These are phyloP conservation scores for Operophtera brumata DNA, from an alignment of 2,888 invertebrate species.

Conservation along the genomic window DNA sequence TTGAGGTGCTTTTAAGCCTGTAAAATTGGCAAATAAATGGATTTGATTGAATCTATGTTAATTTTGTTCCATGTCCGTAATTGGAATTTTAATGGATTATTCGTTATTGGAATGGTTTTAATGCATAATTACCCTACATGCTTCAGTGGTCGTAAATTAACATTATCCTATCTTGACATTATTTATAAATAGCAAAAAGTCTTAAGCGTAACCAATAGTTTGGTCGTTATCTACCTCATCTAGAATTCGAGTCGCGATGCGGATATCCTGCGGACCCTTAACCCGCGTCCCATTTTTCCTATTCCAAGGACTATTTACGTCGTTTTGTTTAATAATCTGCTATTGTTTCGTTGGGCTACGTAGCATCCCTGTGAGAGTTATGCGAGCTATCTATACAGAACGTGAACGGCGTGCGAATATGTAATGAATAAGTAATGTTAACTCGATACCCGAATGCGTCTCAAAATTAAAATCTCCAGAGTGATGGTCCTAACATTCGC, in stretches of 20 bases:
- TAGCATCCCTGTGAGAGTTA: slow-evolving; percentile 73
- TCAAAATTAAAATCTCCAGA: slow-evolving; percentile 22
- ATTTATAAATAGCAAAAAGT: slow-evolving; percentile 3
- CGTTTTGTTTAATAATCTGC: slow-evolving; percentile 79
- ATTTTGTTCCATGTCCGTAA: slow-evolving; percentile 3
- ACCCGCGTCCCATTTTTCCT: slow-evolving; percentile 73
- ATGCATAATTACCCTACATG: background rate
- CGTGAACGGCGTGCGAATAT: slow-evolving; percentile 72
- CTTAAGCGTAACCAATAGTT: slow-evolving; percentile 36
- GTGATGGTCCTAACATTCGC: slow-evolving; percentile 7
- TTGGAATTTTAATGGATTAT: background rate
- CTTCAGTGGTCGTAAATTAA: background rate
- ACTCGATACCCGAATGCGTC: slow-evolving; percentile 36
- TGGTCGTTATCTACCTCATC: slow-evolving; percentile 64
- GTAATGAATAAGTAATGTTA: slow-evolving; percentile 62
- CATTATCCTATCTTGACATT: background rate
- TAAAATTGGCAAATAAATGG: slow-evolving; percentile 2
- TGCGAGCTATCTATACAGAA: slow-evolving; percentile 73
- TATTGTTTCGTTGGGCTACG: slow-evolving; percentile 73
- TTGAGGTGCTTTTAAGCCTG: background rate
- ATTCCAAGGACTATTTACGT: slow-evolving; percentile 75
- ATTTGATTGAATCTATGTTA: background rate
- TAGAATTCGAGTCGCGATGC: slow-evolving; percentile 72
- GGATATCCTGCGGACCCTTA: slow-evolving; percentile 72
- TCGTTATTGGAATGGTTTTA: slow-evolving; percentile 17